phyloP scores from a whole-genome alignment of 2,888 invertebrate species.

The Palloptera scutellata region DNA sequence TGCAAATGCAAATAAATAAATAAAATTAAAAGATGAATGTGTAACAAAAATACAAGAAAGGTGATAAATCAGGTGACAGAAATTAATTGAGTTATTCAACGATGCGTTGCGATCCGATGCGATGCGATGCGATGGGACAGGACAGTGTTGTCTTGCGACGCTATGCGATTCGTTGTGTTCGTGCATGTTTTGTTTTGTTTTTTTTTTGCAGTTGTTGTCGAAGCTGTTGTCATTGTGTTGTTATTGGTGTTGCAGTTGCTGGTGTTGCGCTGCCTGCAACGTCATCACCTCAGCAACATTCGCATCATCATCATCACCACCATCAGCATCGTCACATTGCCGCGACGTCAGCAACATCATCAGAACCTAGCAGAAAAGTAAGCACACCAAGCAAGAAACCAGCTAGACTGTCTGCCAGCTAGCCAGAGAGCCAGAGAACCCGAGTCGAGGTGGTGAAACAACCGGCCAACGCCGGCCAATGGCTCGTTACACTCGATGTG shows the following conservation, averaged over 20 bases:
- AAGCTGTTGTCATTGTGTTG: slow-evolving; percentile 17
- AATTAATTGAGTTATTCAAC: slow-evolving; percentile 64
- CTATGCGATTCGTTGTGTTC: background rate
- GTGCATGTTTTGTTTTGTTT: background rate
- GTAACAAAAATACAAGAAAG: slow-evolving; percentile 56
- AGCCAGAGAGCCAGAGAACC: no score
- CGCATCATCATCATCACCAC: background rate
- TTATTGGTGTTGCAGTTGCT: background rate
- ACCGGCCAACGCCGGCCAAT: background rate
- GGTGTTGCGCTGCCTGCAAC: no score
- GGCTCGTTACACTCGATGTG: background rate
- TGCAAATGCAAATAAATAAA: slow-evolving; percentile 43
- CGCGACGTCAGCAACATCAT: background rate
- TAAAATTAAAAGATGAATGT: slow-evolving; percentile 56
- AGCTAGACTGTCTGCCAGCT: no score
- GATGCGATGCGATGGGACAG: background rate
- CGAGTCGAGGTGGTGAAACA: background rate
- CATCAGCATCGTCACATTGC: no score
- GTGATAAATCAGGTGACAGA: slow-evolving; percentile 65
- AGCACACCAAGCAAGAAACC: no score
- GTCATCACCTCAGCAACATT: background rate
- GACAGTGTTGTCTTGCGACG: background rate
- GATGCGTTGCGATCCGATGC: slow-evolving; percentile 27
- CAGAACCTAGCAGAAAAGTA: background rate
- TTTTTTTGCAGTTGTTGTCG: slow-evolving; percentile 15